These are phyloP conservation scores for Saturnia japonica DNA, from an alignment of 2,888 invertebrate genomes.

Conservation along the genomic window DNA sequence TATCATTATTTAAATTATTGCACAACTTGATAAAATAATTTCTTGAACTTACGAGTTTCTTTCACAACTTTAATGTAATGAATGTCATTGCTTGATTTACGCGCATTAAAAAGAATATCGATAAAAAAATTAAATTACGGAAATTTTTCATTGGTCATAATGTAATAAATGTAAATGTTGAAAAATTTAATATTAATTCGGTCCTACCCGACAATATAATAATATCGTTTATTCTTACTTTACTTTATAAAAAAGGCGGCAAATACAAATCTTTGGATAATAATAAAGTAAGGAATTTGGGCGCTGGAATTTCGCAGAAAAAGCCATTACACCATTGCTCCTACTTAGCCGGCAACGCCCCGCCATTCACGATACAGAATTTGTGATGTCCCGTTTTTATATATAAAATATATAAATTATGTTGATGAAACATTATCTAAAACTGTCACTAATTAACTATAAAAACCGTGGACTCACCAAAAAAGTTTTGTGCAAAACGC, in stretches of 20 bases:
- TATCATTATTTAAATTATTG: not conserved
- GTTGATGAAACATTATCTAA: constrained; percentile 28
- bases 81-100: not conserved
- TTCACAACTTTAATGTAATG: not conserved
- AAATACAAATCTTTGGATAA: constrained; percentile 17
- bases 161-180: not conserved
- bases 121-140: not conserved
- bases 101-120: not conserved
- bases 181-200: not conserved
- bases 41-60: not conserved
- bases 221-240: not conserved
- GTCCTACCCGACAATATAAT: not conserved
- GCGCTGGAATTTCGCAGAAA: constrained; percentile 66
- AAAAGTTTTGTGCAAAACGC: constrained; percentile 77
- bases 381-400: constrained; percentile 34
- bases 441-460: constrained; percentile 25
- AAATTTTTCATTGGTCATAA: not conserved
- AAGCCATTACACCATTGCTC: constrained; percentile 53
- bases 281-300: constrained; percentile 54
- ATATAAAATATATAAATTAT: constrained; percentile 34
- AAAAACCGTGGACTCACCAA: constrained; percentile 61
- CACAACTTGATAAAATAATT: not conserved
- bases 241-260: not conserved
- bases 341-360: constrained; percentile 69
- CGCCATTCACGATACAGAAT: constrained; percentile 43